Base-by-base conservation (phyloP, 2,797 vertebrate species). In the Ctenopoma kingsleyae region DNA sequence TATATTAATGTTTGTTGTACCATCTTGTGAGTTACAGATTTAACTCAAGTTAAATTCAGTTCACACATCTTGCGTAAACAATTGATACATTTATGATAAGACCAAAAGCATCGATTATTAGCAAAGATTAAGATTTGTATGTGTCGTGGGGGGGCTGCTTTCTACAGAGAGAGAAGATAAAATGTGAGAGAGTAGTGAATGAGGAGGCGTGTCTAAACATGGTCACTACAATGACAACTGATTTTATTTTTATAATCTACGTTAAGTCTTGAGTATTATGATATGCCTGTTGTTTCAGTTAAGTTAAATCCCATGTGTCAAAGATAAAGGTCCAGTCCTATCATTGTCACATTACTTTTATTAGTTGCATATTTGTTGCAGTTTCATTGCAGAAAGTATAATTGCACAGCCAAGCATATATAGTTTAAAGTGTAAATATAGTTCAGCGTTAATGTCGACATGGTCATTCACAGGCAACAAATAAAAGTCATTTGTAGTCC, bases 401-500 rank as follows among this genome's bases (percentile, higher is more conserved):
- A 32, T 8, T 32, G 8, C 30, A 27, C 25, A 27, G 25, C 25
- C 4, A 32, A 32, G 8, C 30, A 32, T 30, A 1, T 7, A 30
- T 30, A 30, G 27, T 7, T 30, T 54, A 49, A 8, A 55, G 25
- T 3, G 6, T 46, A 22, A 9, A 8, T 1, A 1, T 9, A 9
- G 20, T 32, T 40, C 40, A 9, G 41, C 22, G 1, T 30, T n/a
- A 9, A 11, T 35, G 23, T 75, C 11, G 1, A 58, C 54, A 32
- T 35, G 69, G 50, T 69, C 71, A 76, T 47, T 83, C 32, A 59
- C 7, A 58, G 23, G 46, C 23, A 25, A 40, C 51, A n/a, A 66
- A 63, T 46, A 27, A 78, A 65, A 64, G 32, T 27, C 32, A 7
- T 74, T 67, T 51, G 27, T 23, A 30, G 68, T 54, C 12, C 13